Conservation (phyloP, 2,113 vertebrate species). For the Tautogolabrus adspersus region DNA sequence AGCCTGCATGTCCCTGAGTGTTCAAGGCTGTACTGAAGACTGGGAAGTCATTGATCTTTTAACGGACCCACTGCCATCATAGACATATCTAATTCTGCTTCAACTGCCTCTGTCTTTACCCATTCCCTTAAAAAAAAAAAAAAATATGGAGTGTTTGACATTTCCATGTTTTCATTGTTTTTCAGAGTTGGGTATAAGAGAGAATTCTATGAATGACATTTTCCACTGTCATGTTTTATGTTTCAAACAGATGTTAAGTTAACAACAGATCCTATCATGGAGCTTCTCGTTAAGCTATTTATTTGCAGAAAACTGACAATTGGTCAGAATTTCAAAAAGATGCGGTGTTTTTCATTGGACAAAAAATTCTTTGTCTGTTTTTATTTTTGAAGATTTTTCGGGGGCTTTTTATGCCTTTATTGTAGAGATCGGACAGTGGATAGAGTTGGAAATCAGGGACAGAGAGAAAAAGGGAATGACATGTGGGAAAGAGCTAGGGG, state of each 20-base stretch:
- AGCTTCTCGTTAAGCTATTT: too few relatives aligned
- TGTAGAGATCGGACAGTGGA: too few relatives aligned
- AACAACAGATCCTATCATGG: background rate
- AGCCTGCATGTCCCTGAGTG: constrained; percentile 6
- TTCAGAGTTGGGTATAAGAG: background rate
- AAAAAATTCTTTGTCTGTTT: too few relatives aligned
- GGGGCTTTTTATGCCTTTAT: constrained; percentile 2
- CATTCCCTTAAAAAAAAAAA: background rate
- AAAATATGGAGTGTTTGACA: background rate
- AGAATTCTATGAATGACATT: constrained; percentile 9
- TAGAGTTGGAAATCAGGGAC: too few relatives aligned
- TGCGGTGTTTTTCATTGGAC: too few relatives aligned
- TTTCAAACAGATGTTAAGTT: constrained; percentile 9
- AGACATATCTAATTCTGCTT: constrained; percentile 8
- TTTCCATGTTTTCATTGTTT: background rate
- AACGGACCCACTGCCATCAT: constrained; percentile 9
- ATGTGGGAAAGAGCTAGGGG: too few relatives aligned
- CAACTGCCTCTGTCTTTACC: background rate
- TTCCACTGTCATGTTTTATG: constrained; percentile 5
- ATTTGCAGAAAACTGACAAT: too few relatives aligned
- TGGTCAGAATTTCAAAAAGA: too few relatives aligned
- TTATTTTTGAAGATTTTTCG: too few relatives aligned
- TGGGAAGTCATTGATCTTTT: constrained; percentile 11
- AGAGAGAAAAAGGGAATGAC: too few relatives aligned
- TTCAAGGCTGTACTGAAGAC: constrained; percentile 7